These are phyloP conservation scores for Xiphorhynchus elegans DNA, from an alignment of 2,113 vertebrate genomes.

Conservation along the genomic window DNA sequence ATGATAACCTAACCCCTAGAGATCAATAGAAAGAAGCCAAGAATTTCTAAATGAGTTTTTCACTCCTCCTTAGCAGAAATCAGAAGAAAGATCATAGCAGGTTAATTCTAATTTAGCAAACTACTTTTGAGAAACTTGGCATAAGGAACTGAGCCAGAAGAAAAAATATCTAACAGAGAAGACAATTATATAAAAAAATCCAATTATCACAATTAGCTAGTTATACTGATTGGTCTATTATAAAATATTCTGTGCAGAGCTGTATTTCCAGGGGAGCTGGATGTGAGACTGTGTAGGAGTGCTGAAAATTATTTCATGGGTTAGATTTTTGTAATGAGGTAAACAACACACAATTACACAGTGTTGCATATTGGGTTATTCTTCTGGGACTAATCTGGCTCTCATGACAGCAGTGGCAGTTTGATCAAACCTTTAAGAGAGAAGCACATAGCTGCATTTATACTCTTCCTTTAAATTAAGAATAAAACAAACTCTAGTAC, in stretches of 20 bases:
- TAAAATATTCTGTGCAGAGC: constrained; percentile 19
- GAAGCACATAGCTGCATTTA: constrained; percentile 15
- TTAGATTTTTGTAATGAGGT: constrained; percentile 61
- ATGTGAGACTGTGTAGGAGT: constrained; percentile 28
- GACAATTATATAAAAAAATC: constrained; percentile 68
- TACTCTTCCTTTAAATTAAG: constrained; percentile 34
- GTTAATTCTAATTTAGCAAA: constrained; percentile 69
- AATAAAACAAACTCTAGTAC: background rate
- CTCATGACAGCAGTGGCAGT: constrained; percentile 21
- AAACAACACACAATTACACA: constrained; percentile 52
- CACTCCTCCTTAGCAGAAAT: constrained; percentile 46
- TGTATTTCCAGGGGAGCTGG: constrained; percentile 47
- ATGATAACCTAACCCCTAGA: constrained; percentile 46
- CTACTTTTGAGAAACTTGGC: constrained; percentile 54
- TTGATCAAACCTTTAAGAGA: constrained; percentile 48
- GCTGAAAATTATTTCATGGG: constrained; percentile 51
- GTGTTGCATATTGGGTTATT: constrained; percentile 6
- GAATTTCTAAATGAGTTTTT: constrained; percentile 66
- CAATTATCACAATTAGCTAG: constrained; percentile 73
- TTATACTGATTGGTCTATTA: constrained; percentile 52
- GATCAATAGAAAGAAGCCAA: constrained; percentile 42
- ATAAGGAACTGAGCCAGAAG: constrained; percentile 62
- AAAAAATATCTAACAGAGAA: constrained; percentile 58
- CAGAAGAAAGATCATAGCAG: constrained; percentile 57
- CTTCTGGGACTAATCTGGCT: constrained; percentile 41